phyloP scores from a whole-genome alignment of 2,113 vertebrate genomes.

The Marcusenius ussheri region DNA sequence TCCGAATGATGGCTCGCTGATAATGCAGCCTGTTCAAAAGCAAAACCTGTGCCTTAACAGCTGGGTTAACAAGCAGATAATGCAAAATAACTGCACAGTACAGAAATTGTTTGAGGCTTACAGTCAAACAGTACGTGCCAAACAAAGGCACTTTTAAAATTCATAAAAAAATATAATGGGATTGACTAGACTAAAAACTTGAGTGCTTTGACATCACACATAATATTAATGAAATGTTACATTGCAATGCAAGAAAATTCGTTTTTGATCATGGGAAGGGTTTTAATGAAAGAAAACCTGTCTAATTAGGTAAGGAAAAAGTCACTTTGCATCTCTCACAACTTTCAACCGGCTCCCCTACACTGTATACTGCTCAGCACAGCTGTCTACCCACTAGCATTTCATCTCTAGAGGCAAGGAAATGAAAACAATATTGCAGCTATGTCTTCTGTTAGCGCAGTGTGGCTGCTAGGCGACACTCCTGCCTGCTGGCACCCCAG shows the following conservation, averaged over 20 bases:
- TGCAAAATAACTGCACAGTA: neutral
- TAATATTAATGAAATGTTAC: neutral
- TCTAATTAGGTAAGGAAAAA: neutral
- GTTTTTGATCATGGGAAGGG: neutral
- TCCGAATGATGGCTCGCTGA: neutral
- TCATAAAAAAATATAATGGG: neutral
- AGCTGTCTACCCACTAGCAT: neutral
- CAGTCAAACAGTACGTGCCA: neutral
- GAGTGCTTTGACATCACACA: neutral
- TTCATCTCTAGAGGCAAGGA: neutral
- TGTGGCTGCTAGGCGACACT: constrained; percentile 41
- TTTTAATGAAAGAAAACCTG: neutral
- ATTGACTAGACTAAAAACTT: neutral
- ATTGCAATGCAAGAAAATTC: neutral
- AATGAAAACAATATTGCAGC: neutral
- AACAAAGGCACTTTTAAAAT: neutral
- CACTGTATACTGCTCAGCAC: neutral
- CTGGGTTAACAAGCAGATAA: neutral
- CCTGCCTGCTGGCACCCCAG: constrained; percentile 39
- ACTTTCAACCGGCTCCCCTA: neutral
- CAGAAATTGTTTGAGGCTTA: neutral
- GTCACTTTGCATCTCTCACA: neutral
- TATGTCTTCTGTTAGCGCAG: constrained; percentile 28
- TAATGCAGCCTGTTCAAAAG: neutral
- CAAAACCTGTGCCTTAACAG: neutral